Evolutionary conservation across 2,113 vertebrate genomes (phyloP).

Genomic region (Bombycilla garrulus): DNA sequence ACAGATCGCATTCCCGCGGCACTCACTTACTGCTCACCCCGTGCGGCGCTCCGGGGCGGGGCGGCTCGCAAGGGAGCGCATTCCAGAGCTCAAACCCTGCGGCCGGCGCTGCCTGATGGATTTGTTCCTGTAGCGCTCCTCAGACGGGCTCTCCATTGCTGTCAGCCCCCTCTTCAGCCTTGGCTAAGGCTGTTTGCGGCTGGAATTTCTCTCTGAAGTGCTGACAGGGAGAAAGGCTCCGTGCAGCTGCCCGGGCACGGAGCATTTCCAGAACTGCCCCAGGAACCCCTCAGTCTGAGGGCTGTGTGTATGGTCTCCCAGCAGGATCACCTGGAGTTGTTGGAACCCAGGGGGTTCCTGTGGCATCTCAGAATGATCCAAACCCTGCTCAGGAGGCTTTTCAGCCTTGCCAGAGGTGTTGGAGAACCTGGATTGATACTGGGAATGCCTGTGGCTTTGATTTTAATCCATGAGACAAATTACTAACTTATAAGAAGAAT

Average conservation of each 20-base stretch:
- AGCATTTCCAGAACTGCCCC: background rate
- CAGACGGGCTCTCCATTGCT: accelerated
- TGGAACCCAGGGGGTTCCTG: too few species aligned
- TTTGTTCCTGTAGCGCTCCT: background rate
- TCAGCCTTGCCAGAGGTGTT: too few species aligned
- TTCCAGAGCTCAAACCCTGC: background rate
- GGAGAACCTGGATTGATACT: too few species aligned
- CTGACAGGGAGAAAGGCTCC: background rate
- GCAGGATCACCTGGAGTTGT: background rate
- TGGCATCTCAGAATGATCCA: too few species aligned
- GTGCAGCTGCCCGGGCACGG: background rate
- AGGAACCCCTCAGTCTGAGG: background rate
- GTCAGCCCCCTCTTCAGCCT: background rate
- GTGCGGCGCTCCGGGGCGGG: background rate
- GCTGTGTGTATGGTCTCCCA: background rate
- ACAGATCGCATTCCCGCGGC: background rate
- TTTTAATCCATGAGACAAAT: too few species aligned
- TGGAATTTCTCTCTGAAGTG: background rate
- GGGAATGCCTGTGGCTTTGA: too few species aligned
- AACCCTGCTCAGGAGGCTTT: too few species aligned
- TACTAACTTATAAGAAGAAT: too few species aligned
- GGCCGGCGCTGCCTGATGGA: background rate
- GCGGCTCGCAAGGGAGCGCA: background rate
- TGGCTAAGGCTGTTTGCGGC: background rate
- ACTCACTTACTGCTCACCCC: background rate